Evolutionary conservation across 1,140 invertebrate genomes (phyloP), one percentile per base, ranked within the genome.

Genomic region (Calosoma granatense): DNA sequence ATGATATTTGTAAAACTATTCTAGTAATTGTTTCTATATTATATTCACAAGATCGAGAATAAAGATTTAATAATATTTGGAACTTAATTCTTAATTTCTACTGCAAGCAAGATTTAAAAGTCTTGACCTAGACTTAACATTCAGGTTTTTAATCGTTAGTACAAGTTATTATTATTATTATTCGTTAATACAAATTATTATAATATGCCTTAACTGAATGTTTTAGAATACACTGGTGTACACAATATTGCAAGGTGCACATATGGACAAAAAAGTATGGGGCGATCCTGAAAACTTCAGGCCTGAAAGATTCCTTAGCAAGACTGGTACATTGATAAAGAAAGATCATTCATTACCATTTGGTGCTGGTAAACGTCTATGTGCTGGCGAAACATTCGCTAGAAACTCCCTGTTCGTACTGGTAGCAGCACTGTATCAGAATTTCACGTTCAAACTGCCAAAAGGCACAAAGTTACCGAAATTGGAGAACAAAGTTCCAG

Each of bases 301-400:
- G 26, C 81, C 81, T 0, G 79, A 82, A 61, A 66, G 81, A 57
- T 83, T 81, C 61, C 66, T 83, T 21, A 69, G 78, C 51, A 66
- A 66, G 2, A 61, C 73, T 19, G 78, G 79, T 30, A 54, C 75
- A 22, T 63, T 80, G 2, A 67, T 78, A 4, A 65, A 62, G 39
- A 63, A 60, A 52, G 64, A 65, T 54, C 51, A 53, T 15, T 56
- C 59, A 4, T 54, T 65, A 15, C 63, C 74, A 11, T 82, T 81
- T 65, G 78, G 78, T 30, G 65, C 71, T 51, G 79, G 80, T 80
- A 81, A 81, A 60, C 72, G 85, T 39, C 66, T 85, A 0, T 90
- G 88, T 63, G 78, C 84, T 0, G 88, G 86, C 0, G 86, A 89
- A 71, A 84, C 83, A 0, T 82, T 84, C 60, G 80, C 86, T 0